Evolutionary conservation across 1,140 invertebrate genomes (phyloP), one percentile per base, ranked within the genome.

Genomic region (Lamellibrachia luymesi): DNA sequence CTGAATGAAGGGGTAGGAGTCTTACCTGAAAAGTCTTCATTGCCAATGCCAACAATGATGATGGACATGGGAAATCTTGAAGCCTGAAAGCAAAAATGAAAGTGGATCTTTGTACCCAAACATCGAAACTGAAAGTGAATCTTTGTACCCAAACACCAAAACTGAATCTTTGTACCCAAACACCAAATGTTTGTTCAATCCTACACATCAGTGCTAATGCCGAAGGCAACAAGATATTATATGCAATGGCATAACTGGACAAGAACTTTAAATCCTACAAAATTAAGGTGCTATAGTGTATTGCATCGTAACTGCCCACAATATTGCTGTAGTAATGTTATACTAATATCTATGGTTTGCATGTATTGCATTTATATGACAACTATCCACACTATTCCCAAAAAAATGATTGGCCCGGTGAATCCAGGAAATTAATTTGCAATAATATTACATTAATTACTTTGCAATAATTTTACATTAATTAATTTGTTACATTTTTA

Each of bases 11-110:
- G 64, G 1, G 64, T 17, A 80, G 64, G 27, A 8, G 38, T 50
- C 90, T 92, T 89, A 93, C 93, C 93, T 89, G 50, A 94, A 95
- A 97, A 97, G 94, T 97, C 97, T 22, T 97, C 97, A 93, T 95
- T 95, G 6, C 97, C 97, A 93, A 97, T 96, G 27, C 97, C 97
- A 49, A 97, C 96, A 93, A 97, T 97, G 92, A 97, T 97, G 90
- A 97, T 97, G 6, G 97, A 97, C 94, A 97, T 95, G 0, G 97
- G 97, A 13, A 97, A 94, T 27, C 93, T 93, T 2, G 97, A 97
- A 17, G 97, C 97, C 94, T 96, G 50, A 25, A 91, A 38, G 38
- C 38, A 38, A 38, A 93, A 90, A 90, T 50, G 91, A 90, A 90
- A 38, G 2, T 22, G 2, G 90, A 13, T 50, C 38, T 50, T 91